Conservation (phyloP, 2,113 vertebrate species). For the Arvicanthis niloticus region DNA sequence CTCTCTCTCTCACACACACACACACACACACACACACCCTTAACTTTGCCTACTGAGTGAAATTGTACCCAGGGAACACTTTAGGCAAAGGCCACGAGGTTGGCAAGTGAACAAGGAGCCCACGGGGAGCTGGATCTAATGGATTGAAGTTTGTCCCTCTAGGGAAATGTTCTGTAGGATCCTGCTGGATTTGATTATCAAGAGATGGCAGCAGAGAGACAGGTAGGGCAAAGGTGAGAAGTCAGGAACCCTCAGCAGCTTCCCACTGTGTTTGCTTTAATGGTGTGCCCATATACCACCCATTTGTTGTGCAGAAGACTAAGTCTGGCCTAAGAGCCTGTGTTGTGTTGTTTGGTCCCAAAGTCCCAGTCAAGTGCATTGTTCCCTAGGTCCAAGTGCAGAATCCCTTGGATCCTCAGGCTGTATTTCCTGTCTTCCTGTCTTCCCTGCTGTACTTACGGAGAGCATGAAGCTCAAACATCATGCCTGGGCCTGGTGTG, state of each 20-base stretch:
- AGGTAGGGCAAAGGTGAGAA: neutral
- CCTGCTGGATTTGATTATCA: neutral
- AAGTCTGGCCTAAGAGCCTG: neutral
- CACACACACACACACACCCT: neutral
- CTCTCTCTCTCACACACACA: neutral
- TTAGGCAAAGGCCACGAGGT: neutral
- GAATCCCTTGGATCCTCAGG: neutral
- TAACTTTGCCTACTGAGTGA: neutral
- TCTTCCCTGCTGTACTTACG: neutral
- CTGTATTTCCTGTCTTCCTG: too few relatives aligned
- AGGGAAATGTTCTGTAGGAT: neutral
- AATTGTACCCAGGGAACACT: neutral
- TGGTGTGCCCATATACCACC: neutral
- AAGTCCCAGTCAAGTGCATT: neutral
- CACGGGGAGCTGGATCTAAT: neutral
- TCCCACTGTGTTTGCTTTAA: too few relatives aligned
- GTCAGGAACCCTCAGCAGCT: neutral
- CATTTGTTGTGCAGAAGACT: neutral
- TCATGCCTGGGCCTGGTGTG: neutral
- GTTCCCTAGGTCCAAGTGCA: neutral
- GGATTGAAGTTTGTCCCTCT: neutral
- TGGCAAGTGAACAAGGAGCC: neutral
- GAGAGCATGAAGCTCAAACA: neutral
- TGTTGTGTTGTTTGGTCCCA: neutral
- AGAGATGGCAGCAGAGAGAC: neutral